Base-by-base conservation (phyloP, 2,113 vertebrate species). In the Ellobius talpinus region DNA sequence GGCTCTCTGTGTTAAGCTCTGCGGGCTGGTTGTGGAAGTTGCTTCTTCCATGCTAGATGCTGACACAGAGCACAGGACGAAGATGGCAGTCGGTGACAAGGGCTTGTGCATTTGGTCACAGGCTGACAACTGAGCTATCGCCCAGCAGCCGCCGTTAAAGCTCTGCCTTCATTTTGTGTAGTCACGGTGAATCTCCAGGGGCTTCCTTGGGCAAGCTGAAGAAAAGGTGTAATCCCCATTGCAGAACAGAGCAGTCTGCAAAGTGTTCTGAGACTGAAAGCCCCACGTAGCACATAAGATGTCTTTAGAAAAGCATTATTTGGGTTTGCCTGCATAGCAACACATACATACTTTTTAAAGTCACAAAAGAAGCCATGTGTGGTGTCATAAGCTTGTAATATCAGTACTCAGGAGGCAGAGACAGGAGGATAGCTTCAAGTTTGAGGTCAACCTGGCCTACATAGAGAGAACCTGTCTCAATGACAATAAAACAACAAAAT, bases 241-340 rank as follows among this genome's bases (percentile, higher is more conserved):
- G 50, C 3, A 86, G 74, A 63, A 17, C 0, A 84, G 61, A 68
- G 58, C 45, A 74, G 42, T 24, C 14, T 31, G 23, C 55, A 77
- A 72, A 58, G 66, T 21, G 2, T 9, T 16, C 1, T 0, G 47
- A 90, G 8, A 89, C 5, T 17, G 61, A 72, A 70, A 76, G 36
- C 31, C 55, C 21, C 4, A 10, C 3, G 7, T 1, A 2, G 0
- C 6, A 24, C 4, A 16, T 23, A 1, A 3, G 1, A 5, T 84
- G 55, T 42, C 79, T 84, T 84, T 31, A 66, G 52, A 88, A 86
- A 66, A 19, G 5, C 16, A 58, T 87, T 97, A 94, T 29, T 68
- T 70, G 21, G 72, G 7, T 11, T 45, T 88, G 55, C 50, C 58
- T 76, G 42, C 61, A 19, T 61, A 63, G 90, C 63, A 73, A 21